These are phyloP conservation scores for Amblyornis subalaris DNA, from an alignment of 2,113 vertebrate genomes.

Conservation along the genomic window DNA sequence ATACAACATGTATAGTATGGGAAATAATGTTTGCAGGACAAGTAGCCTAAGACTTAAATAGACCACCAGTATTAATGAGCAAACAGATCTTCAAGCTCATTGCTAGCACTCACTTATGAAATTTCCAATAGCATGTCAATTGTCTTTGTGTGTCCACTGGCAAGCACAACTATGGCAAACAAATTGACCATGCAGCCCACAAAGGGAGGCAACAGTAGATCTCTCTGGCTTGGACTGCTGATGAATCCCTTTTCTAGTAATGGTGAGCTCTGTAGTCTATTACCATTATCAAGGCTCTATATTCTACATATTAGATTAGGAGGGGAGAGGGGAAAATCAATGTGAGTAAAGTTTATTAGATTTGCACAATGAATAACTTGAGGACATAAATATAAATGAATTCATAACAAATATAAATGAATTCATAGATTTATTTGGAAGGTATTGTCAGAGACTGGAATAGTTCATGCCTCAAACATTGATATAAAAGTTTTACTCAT, in stretches of 20 bases:
- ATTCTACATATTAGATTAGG: neutral
- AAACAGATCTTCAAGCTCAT: neutral
- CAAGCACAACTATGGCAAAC: neutral
- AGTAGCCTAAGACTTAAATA: neutral
- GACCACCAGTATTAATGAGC: neutral
- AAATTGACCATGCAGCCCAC: neutral
- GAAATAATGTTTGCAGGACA: neutral
- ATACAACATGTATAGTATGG: neutral
- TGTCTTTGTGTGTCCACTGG: neutral
- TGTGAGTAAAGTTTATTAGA: neutral
- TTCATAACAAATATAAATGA: neutral
- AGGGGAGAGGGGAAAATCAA: neutral
- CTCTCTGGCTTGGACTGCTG: neutral
- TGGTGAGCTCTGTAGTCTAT: neutral
- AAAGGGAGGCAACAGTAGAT: neutral
- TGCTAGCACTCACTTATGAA: neutral
- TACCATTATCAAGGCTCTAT: neutral
- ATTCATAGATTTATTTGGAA: neutral
- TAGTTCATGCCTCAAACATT: too few relatives aligned
- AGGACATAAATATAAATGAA: neutral
- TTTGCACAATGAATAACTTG: neutral
- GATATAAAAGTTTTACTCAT: too few relatives aligned
- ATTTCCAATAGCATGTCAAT: neutral
- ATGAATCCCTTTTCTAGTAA: neutral
- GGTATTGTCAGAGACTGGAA: too few relatives aligned